Conservation (phyloP, 2,888 invertebrate species). For the Epistrophe grossulariae region DNA sequence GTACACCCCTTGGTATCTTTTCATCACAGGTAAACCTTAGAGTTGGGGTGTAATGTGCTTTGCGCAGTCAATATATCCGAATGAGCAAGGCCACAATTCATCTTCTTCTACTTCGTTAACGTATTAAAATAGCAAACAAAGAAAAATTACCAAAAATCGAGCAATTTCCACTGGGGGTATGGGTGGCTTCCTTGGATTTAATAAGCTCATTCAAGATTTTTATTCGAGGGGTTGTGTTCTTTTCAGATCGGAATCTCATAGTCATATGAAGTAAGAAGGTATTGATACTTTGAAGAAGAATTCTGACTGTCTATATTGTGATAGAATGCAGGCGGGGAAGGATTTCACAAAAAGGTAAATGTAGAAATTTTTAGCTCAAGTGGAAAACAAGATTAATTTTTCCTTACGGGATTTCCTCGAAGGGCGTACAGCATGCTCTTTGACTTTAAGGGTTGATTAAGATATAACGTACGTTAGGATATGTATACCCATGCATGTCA, state of each 20-base stretch:
- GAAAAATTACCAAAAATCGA: constrained; percentile 76
- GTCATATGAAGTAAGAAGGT: constrained; percentile 40
- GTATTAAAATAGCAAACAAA: constrained; percentile 75
- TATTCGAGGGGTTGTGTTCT: constrained; percentile 61
- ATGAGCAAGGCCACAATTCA: constrained; percentile 63
- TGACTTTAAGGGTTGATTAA: constrained; percentile 72
- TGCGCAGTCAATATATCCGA: constrained; percentile 50
- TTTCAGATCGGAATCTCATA: constrained; percentile 50
- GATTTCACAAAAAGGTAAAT: constrained; percentile 46
- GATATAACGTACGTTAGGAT: constrained; percentile 64
- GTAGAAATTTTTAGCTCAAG: constrained; percentile 67
- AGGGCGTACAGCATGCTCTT: constrained; percentile 30
- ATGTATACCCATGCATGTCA: constrained; percentile 40
- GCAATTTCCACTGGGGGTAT: constrained; percentile 62
- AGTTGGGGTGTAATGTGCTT: constrained; percentile 22
- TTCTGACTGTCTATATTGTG: constrained; percentile 11
- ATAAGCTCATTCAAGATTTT: constrained; percentile 65
- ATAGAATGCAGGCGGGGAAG: constrained; percentile 1
- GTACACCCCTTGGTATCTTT: constrained; percentile 13
- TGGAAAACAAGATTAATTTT: constrained; percentile 76
- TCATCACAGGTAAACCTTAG: constrained; percentile 39
- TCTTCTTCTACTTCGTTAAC: constrained; percentile 75
- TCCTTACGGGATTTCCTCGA: constrained; percentile 46
- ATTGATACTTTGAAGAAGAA: constrained; percentile 68
- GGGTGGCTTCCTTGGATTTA: constrained; percentile 56